Evolutionary conservation across 2,113 vertebrate species (phyloP).

Genomic region (Elgaria multicarinata): DNA sequence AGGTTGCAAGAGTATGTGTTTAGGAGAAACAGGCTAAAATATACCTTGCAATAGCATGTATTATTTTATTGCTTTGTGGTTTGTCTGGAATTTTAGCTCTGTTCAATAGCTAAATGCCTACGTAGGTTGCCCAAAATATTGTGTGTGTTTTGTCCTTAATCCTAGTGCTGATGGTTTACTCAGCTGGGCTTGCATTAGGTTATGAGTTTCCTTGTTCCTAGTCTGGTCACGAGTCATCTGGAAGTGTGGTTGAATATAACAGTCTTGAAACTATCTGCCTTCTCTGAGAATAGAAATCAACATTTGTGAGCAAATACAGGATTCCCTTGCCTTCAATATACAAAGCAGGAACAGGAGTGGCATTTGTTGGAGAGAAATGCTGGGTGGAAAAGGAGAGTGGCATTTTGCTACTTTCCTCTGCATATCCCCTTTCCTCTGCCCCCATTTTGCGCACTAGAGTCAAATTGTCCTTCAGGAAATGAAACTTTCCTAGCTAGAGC

Average conservation of each 20-base stretch:
- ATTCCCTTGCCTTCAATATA: background rate
- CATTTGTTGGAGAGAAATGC: background rate
- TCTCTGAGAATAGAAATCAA: background rate
- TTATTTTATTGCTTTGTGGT: background rate
- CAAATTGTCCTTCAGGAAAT: background rate
- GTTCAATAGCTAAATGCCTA: background rate
- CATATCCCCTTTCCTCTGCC: too few species aligned
- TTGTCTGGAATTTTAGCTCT: constrained; percentile 4
- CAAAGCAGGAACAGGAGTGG: background rate
- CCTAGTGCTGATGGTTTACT: background rate
- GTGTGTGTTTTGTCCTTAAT: background rate
- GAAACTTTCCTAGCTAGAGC: background rate
- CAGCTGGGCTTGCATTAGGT: background rate
- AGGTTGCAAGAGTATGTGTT: constrained; percentile 9
- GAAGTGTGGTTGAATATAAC: background rate
- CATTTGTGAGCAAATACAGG: background rate
- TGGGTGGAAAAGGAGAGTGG: background rate
- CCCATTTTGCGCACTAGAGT: background rate
- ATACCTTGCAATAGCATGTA: background rate
- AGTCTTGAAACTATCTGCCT: background rate
- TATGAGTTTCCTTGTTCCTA: background rate
- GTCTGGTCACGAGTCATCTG: background rate
- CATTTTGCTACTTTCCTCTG: background rate
- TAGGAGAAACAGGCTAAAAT: background rate
- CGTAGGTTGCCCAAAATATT: background rate